Conservation (phyloP, 2,888 invertebrate species). For the Hemaris fuciformis region DNA sequence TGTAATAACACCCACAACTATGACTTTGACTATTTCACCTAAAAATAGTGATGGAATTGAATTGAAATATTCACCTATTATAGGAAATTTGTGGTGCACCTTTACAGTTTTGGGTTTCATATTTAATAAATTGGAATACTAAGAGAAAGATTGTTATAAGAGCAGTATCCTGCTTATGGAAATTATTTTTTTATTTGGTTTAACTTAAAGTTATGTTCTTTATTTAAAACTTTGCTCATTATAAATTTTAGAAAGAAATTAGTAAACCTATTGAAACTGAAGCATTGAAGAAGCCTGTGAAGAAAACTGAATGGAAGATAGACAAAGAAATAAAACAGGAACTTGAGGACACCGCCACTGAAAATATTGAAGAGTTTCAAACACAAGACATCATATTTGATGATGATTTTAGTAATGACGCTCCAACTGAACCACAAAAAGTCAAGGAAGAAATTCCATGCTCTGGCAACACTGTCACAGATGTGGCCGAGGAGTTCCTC, state of each 20-base stretch:
- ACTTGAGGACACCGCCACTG: constrained; percentile 64
- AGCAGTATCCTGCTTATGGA: too few species aligned
- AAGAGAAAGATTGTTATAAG: too few species aligned
- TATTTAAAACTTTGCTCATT: neutral
- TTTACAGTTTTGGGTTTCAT: too few species aligned
- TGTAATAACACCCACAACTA: too few species aligned
- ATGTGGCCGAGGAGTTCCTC: constrained; percentile 70
- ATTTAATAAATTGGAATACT: too few species aligned
- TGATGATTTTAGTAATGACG: constrained; percentile 70
- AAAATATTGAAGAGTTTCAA: constrained; percentile 72
- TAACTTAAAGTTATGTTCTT: neutral
- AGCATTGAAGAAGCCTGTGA: constrained; percentile 27
- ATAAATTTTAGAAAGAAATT: constrained; percentile 36
- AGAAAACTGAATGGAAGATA: constrained; percentile 68
- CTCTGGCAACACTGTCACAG: constrained; percentile 55
- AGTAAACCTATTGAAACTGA: constrained; percentile 24
- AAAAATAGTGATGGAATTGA: too few species aligned
- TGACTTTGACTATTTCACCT: too few species aligned
- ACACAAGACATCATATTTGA: constrained; percentile 72
- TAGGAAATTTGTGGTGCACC: too few species aligned
- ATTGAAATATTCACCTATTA: too few species aligned
- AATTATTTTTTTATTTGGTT: neutral
- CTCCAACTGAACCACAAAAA: constrained; percentile 32
- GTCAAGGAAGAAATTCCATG: constrained; percentile 44
- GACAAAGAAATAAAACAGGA: constrained; percentile 72